These are phyloP conservation scores for Ellobius talpinus DNA, from an alignment of 2,113 vertebrate genomes.

Conservation along the genomic window DNA sequence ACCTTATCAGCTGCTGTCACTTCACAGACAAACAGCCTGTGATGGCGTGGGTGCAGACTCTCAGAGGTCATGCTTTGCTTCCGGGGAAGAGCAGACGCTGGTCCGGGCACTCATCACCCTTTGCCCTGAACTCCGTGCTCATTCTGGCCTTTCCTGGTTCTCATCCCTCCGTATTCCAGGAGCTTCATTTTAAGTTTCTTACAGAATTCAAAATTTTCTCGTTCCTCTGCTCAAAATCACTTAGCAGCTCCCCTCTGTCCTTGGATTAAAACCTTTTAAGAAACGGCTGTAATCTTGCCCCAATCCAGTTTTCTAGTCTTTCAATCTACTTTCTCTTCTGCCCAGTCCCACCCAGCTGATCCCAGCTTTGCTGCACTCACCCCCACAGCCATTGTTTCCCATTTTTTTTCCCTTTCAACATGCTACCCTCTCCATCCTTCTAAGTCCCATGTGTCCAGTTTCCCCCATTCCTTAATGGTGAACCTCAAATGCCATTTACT, in stretches of 20 bases:
- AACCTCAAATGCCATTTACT: background rate
- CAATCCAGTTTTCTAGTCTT: background rate
- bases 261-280: background rate
- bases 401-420: background rate
- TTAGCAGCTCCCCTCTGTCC: background rate
- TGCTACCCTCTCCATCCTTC: background rate
- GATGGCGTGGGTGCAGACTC: background rate
- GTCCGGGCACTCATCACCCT: background rate
- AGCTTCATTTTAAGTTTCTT: background rate
- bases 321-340: background rate
- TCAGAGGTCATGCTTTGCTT: background rate
- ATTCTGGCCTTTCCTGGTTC: background rate
- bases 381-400: background rate
- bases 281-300: background rate
- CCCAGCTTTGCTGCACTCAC: accelerated
- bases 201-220: background rate
- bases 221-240: background rate
- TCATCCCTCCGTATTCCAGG: background rate
- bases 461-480: background rate
- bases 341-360: background rate
- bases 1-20: background rate
- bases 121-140: background rate
- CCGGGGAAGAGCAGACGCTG: background rate
- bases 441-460: background rate
- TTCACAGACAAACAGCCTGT: background rate